A percentile compares a stretch with the other conserved stretches of the same genome.
Conservation (phyloP, 2,113 vertebrate species). For the Tragelaphus buxtoni region DNA sequence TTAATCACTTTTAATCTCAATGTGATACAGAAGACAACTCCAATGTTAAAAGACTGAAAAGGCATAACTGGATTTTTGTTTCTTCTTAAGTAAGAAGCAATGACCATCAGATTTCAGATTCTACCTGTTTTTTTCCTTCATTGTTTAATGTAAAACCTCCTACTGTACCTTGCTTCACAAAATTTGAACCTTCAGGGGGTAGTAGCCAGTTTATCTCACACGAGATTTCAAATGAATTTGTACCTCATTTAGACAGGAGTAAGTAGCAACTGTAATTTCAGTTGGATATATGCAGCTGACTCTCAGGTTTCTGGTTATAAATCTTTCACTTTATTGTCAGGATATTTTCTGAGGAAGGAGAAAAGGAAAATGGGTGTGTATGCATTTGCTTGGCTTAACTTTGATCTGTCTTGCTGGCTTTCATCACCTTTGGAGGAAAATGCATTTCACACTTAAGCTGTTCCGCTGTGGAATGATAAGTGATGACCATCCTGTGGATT, state of each 20-base stretch:
- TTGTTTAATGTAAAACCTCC: neutral
- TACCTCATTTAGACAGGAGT: neutral
- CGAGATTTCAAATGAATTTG: neutral
- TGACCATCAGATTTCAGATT: neutral
- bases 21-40: neutral
- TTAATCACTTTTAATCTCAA: neutral
- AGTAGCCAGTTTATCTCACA: neutral
- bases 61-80: neutral
- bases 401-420: constrained; percentile 16
- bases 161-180: neutral
- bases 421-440: constrained; percentile 2
- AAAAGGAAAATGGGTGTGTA: neutral
- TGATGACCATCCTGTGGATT: neutral
- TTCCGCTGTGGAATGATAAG: constrained; percentile 2
- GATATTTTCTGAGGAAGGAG: neutral
- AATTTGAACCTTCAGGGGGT: neutral
- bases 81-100: neutral
- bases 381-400: neutral
- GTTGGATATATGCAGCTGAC: neutral
- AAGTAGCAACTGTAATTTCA: neutral
- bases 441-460: neutral
- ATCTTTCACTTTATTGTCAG: neutral
- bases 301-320: neutral
- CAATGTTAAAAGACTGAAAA: neutral
- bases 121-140: neutral